Evolutionary conservation across 2,888 invertebrate species (phyloP).

Genomic region (Spicauda simplicius): DNA sequence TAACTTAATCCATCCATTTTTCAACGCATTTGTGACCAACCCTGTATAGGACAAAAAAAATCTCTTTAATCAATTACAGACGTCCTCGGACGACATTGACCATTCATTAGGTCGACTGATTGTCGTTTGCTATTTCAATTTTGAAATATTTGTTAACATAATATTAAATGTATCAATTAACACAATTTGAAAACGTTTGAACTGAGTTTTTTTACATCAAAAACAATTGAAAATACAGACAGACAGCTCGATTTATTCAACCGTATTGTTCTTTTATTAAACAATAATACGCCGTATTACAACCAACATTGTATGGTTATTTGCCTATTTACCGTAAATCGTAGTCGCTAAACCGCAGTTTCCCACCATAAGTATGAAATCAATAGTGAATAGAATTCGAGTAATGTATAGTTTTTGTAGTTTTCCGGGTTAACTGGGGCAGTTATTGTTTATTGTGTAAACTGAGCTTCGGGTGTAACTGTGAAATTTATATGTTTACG

Average conservation of each 20-base stretch:
- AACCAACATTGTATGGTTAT: not conserved
- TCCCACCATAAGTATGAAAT: slow-evolving; percentile 21
- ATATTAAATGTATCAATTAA: too few species aligned
- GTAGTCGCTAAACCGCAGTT: slow-evolving; percentile 15
- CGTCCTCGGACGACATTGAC: too few species aligned
- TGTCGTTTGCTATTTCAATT: too few species aligned
- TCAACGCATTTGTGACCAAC: too few species aligned
- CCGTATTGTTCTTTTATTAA: not conserved
- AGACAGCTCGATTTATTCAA: not conserved
- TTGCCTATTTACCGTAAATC: slow-evolving; percentile 5
- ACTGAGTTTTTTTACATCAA: too few species aligned
- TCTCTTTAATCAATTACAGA: too few species aligned
- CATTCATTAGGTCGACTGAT: too few species aligned
- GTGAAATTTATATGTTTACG: not conserved
- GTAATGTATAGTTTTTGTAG: slow-evolving; percentile 17
- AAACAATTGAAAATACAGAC: too few species aligned
- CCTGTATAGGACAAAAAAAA: too few species aligned
- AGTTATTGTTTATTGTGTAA: slow-evolving; percentile 37
- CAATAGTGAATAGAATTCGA: slow-evolving; percentile 27
- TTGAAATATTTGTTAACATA: too few species aligned
- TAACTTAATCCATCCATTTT: too few species aligned
- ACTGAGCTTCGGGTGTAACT: not conserved
- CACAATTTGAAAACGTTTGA: too few species aligned
- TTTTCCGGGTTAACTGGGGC: slow-evolving; percentile 31
- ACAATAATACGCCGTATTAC: slow-evolving; percentile 4